Evolutionary conservation across 2,797 vertebrate genomes (phyloP), one percentile per base, ranked within the genome.

Genomic region (Moxostoma hubbsi): DNA sequence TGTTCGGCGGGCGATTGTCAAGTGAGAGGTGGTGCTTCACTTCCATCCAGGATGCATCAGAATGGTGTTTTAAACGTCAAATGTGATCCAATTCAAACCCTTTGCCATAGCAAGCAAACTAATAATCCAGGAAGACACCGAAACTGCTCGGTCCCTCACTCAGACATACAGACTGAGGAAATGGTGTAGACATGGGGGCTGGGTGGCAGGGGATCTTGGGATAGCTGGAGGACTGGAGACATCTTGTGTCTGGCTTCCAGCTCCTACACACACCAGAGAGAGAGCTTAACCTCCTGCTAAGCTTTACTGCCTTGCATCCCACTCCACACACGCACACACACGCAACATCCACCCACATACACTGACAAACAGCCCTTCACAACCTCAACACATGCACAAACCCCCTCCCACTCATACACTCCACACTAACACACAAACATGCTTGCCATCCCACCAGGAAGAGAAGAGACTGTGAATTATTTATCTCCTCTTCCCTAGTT

Each of bases 391-490:
- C 79, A 81, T 16, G 65, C 64, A 68, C 64, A 45, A 46, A 24
- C 54, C 80, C 62, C 12, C 63, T n/a, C 69, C 57, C 54, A 65
- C 75, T 67, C 80, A 55, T 49, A 47, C 36, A n/a, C 24, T 62
- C 18, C 74, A 16, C 18, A 11, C 74, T 66, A 58, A 64, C 59
- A 58, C 18, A 61, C 51, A 55, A 67, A 57, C 64, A 58, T 16
- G 5, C 75, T 66, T 63, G 7, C 50, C 43, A 7, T 62, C 79
- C 75, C 79, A 73, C 74, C 78, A 81, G 82, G 77, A 83, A 65
- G 50, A 76, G 73, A 61, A 50, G 65, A 75, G 65, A 24, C 1
- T 81, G 65, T 84, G 82, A 84, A 84, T 84, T 81, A 81, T 84
- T 81, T 75, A 84, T 81, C 51, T 71, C 71, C 64, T 64, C 67